Conservation (phyloP, 2,113 vertebrate species). For the Calonectris borealis region DNA sequence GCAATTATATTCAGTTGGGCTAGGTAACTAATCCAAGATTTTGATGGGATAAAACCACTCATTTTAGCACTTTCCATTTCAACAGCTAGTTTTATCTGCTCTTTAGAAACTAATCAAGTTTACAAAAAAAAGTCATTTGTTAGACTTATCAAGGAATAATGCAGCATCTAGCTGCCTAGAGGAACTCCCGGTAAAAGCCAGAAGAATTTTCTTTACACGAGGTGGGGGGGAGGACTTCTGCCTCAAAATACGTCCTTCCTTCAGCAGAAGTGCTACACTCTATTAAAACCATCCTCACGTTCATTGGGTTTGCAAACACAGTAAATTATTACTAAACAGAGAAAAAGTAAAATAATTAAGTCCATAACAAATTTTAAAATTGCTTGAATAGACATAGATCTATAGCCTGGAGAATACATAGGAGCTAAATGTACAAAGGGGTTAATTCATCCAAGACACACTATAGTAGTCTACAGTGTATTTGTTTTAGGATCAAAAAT, state of each 20-base stretch:
- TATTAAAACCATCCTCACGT: not conserved
- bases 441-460: conserved; percentile 13
- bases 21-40: conserved; percentile 43
- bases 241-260: not conserved
- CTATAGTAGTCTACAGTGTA: not conserved
- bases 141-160: not conserved
- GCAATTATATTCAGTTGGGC: conserved; percentile 46
- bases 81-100: not conserved
- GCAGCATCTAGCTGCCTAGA: not conserved
- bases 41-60: conserved; percentile 29
- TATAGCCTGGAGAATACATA: not conserved
- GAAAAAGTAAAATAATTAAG: not conserved
- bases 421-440: not conserved
- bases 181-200: not conserved
- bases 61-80: conserved; percentile 37
- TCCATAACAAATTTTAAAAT: not conserved
- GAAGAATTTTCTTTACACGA: not conserved
- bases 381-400: not conserved
- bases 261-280: not conserved
- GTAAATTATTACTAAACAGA: not conserved
- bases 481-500: conserved; percentile 68
- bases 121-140: not conserved
- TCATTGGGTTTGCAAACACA: not conserved
- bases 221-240: not conserved
- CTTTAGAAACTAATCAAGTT: conserved; percentile 27